Percentiles rank a stretch among this genome's conserved stretches.
Conservation (phyloP, 2,113 vertebrate species). For the Tetrax tetrax region DNA sequence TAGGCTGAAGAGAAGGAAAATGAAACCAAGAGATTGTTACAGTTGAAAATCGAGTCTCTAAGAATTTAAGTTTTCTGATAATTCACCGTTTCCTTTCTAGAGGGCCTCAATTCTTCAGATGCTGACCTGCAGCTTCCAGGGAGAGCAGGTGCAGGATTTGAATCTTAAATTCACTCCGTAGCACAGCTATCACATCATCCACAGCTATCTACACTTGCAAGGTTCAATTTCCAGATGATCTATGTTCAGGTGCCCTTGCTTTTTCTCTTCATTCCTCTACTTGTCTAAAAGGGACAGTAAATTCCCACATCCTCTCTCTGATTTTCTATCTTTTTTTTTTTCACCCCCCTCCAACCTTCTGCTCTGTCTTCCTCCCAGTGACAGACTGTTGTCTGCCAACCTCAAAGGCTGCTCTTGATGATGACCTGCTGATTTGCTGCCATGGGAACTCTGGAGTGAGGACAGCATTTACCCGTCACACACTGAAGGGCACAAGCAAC, state of each 20-base stretch:
- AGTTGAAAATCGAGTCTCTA: background rate
- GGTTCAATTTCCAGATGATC: background rate
- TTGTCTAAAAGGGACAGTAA: background rate
- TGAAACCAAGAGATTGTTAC: background rate
- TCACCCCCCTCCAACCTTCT: background rate
- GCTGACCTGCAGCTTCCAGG: conserved; percentile 4
- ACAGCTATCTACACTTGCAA: background rate
- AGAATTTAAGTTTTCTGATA: conserved; percentile 25
- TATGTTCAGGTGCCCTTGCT: background rate
- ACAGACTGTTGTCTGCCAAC: conserved; percentile 27
- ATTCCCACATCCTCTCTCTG: background rate
- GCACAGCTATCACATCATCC: background rate
- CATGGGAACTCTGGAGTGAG: conserved; percentile 34
- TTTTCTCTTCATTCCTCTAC: background rate
- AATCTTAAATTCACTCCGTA: background rate
- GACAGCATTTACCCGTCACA: conserved; percentile 1
- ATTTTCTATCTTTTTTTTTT: background rate
- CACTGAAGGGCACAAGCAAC: background rate
- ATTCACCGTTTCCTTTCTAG: background rate
- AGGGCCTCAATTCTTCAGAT: background rate
- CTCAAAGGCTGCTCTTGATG: conserved; percentile 34
- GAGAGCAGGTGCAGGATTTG: conserved; percentile 1
- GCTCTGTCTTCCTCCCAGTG: background rate
- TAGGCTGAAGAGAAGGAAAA: conserved; percentile 46
- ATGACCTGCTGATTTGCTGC: conserved; percentile 60